Evolutionary conservation across 2,888 invertebrate species (phyloP).

Genomic region (Meiosimyza platycephala): DNA sequence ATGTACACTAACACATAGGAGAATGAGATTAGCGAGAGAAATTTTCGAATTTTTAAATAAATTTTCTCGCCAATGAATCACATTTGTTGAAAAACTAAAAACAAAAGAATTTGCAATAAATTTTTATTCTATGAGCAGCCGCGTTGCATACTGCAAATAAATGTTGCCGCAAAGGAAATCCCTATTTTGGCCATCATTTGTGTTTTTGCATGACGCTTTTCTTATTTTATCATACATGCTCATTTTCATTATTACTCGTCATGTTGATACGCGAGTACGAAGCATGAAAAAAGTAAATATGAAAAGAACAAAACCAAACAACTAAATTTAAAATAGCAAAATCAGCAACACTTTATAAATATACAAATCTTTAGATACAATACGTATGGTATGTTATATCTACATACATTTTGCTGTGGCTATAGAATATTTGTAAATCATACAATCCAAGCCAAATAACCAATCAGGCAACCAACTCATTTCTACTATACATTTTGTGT

Average conservation of each 20-base stretch:
- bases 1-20: too few species aligned
- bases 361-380: too few species aligned
- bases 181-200: constrained; percentile 36
- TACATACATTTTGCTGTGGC: too few species aligned
- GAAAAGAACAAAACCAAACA: background rate
- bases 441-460: too few species aligned
- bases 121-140: too few species aligned
- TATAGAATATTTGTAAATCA: too few species aligned
- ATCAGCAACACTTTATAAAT: too few species aligned
- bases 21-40: background rate
- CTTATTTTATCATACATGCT: constrained; percentile 7
- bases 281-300: constrained; percentile 11
- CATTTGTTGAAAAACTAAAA: background rate
- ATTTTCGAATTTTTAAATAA: constrained; percentile 22
- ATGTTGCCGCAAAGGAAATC: constrained; percentile 24
- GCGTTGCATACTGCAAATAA: background rate
- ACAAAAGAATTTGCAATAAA: background rate
- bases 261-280: constrained; percentile 18
- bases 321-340: constrained; percentile 29
- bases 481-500: too few species aligned
- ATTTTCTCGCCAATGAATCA: too few species aligned
- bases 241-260: background rate
- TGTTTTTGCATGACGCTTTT: background rate
- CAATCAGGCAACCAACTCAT: too few species aligned
- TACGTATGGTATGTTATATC: too few species aligned